Base-by-base conservation (phyloP, 2,888 invertebrate species). In the Lepidochitona cinerea region DNA sequence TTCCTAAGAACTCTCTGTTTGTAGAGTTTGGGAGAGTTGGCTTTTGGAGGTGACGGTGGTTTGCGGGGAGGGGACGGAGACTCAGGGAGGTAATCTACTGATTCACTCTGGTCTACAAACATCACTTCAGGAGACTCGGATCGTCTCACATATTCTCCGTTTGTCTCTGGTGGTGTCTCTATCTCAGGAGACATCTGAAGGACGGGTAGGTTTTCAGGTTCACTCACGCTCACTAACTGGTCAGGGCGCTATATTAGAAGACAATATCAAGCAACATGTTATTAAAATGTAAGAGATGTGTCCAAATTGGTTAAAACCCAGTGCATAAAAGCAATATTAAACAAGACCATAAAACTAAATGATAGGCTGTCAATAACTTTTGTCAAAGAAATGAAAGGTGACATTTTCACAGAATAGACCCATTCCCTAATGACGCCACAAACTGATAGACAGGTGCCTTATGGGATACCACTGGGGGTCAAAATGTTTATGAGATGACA, bases 201-300 rank as follows among this genome's bases (percentile, higher is more conserved):
- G 3, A 75, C 67, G 0, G 85, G 85, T 33, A 85, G 75, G 65
- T 80, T 81, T 23, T 85, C 84, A 35, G 81, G 64, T 74, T 85
- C 84, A 67, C 83, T 84, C 33, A 81, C 80, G 6, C 83, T 80
- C 4, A 83, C 83, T 84, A 87, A 80, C 7, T 83, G 79, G 26
- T 84, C 81, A 26, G 87, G 87, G 37, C 80, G 81, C 87, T 87
- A 78, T 1, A 72, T n/a, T n/a, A n/a, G n/a, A n/a, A n/a, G n/a
- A n/a, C n/a, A n/a, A n/a, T n/a, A n/a, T n/a, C n/a, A n/a, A n/a
- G n/a, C n/a, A n/a, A n/a, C n/a, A n/a, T n/a, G n/a, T n/a, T n/a
- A n/a, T n/a, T n/a, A n/a, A n/a, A n/a, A n/a, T n/a, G n/a, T n/a
- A n/a, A n/a, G n/a, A n/a, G n/a, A n/a, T n/a, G n/a, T n/a, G n/a